Evolutionary conservation across 1,140 invertebrate genomes (phyloP).

Genomic region (Eriosoma lanigerum): DNA sequence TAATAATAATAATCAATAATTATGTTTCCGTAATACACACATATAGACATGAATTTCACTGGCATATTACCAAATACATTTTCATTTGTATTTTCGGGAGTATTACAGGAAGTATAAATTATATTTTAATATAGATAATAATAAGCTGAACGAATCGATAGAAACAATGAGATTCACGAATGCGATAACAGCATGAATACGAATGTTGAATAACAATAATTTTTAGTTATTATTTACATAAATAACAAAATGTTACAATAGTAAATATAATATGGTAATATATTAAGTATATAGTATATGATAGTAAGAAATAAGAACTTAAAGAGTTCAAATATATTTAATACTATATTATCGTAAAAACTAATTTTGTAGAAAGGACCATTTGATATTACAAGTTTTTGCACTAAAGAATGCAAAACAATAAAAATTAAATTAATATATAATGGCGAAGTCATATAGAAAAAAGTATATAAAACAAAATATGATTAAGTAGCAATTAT

Average conservation of each 20-base stretch:
- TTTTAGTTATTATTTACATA: not conserved
- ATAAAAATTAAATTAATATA: not conserved
- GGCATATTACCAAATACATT: slow-evolving; percentile 19
- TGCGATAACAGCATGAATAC: not conserved
- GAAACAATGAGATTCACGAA: not conserved
- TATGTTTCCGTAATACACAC: not conserved
- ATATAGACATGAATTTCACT: slow-evolving; percentile 6
- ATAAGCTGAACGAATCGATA: not conserved
- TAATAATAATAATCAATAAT: not conserved
- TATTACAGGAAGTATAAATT: not conserved
- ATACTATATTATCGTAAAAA: slow-evolving; percentile 10
- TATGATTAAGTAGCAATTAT: not conserved
- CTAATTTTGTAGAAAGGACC: slow-evolving; percentile 23
- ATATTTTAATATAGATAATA: slow-evolving; percentile 34
- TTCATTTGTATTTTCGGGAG: not conserved
- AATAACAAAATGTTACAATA: too few species aligned
- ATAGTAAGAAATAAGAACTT: too few species aligned
- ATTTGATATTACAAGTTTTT: slow-evolving; percentile 25
- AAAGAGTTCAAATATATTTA: not conserved
- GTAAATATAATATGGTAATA: too few species aligned
- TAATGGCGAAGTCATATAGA: not conserved
- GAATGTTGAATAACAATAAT: not conserved
- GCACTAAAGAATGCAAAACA: slow-evolving; percentile 1
- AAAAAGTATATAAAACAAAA: not conserved
- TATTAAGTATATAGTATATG: too few species aligned